Conservation (phyloP, 2,888 invertebrate species). For the Melangyna quadrimaculata region DNA sequence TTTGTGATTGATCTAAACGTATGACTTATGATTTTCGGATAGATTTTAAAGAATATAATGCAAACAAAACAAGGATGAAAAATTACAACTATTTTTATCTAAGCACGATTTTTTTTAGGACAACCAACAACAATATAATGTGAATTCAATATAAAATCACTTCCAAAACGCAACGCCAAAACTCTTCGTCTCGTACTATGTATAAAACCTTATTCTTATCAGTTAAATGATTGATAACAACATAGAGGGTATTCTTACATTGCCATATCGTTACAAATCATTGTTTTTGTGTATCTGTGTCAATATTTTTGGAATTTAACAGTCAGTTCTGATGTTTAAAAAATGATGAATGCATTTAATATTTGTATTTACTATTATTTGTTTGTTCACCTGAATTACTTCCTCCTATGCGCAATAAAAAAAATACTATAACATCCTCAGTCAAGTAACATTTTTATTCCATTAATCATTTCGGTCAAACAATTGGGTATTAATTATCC, state of each 20-base stretch:
- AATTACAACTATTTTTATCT: too few species aligned
- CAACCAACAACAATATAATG: too few species aligned
- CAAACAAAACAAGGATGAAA: too few species aligned
- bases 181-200: background rate
- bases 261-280: background rate
- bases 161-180: too few species aligned
- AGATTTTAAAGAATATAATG: too few species aligned
- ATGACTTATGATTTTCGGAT: too few species aligned
- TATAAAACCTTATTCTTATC: too few species aligned
- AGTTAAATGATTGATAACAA: background rate
- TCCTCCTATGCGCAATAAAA: background rate
- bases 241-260: background rate
- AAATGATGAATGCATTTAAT: background rate
- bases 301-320: background rate
- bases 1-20: too few species aligned
- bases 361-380: background rate
- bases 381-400: slow-evolving; percentile 1
- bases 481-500: background rate
- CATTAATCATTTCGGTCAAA: background rate
- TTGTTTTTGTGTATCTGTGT: background rate
- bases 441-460: background rate
- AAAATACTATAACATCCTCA: background rate
- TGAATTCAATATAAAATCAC: too few species aligned
- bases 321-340: background rate
- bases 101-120: too few species aligned